Base-by-base conservation (phyloP, 2,113 vertebrate genomes). In the Electrona antarctica region DNA sequence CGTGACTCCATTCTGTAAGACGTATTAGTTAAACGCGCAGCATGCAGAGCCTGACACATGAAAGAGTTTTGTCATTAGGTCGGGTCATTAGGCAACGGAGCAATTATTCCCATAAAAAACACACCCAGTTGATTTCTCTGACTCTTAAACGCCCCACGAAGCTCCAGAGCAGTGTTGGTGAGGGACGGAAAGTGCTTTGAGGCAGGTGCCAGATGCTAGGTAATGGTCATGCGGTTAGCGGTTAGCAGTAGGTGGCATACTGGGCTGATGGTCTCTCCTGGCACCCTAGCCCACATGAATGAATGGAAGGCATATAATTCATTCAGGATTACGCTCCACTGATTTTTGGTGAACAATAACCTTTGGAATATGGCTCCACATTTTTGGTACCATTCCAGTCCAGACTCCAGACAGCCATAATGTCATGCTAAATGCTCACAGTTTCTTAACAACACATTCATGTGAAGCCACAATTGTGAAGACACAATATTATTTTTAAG, bases 51-150 rank as follows among this genome's bases (percentile, higher is more conserved):
- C 29, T 28, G 66, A 51, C 45, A 54, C 47, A 57, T 64, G 10
- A 61, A 74, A 60, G 50, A 41, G 4, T 71, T 61, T 80, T 65
- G 29, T 66, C 64, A 64, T 78, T 67, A 11, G 21, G 63, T 59
- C 56, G 60, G 21, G 50, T 79, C 45, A 65, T 74, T 51, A 51
- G 50, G 7, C 69, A 60, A 62, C 41, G 57, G 47, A 82, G 65
- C 71, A 61, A 76, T 76, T 80, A 71, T 67, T 78, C 76, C 69
- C 63, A 61, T 60, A 41, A 72, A 81, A 67, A 83, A 79, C 70
- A 71, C 15, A 47, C 29, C 67, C 46, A 13, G 56, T 65, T 71
- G 55, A 80, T 68, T 73, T 72, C 70, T 41, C 33, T 41, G 29
- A 68, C 46, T 60, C 57, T 78, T 69, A 72, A 81, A 73, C 61